A percentile compares a stretch with the other conserved stretches of the same genome.
phyloP scores from a whole-genome alignment of 2,113 vertebrate species.

The Galemys pyrenaicus region DNA sequence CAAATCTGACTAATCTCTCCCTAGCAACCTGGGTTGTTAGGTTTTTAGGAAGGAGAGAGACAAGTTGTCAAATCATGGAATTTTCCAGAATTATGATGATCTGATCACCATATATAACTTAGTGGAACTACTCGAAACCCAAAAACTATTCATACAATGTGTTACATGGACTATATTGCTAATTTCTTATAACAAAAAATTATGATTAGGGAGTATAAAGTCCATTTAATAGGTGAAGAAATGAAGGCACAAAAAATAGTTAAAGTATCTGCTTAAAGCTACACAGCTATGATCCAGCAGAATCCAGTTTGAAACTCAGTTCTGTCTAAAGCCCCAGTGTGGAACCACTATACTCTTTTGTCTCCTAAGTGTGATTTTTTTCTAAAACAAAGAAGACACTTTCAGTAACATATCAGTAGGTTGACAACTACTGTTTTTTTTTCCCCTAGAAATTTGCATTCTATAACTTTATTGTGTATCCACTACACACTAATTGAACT shows the following conservation, averaged over 20 bases:
- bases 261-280: background rate
- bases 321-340: background rate
- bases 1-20: background rate
- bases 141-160: background rate
- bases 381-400: background rate
- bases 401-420: background rate
- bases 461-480: background rate
- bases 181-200: background rate
- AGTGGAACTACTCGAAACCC: background rate
- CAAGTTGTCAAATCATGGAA: background rate
- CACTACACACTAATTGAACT: background rate
- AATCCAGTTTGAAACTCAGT: background rate
- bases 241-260: background rate
- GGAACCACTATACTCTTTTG: background rate
- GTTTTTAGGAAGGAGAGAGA: background rate
- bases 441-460: background rate
- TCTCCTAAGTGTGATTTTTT: background rate
- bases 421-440: background rate
- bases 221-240: background rate
- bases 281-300: background rate
- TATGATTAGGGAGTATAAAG: background rate
- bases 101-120: background rate
- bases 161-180: background rate
- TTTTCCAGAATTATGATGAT: background rate
- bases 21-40: background rate